Evolutionary conservation across 2,888 invertebrate species (phyloP), one percentile per base, ranked within the genome.

Genomic region (Rhingia rostrata): DNA sequence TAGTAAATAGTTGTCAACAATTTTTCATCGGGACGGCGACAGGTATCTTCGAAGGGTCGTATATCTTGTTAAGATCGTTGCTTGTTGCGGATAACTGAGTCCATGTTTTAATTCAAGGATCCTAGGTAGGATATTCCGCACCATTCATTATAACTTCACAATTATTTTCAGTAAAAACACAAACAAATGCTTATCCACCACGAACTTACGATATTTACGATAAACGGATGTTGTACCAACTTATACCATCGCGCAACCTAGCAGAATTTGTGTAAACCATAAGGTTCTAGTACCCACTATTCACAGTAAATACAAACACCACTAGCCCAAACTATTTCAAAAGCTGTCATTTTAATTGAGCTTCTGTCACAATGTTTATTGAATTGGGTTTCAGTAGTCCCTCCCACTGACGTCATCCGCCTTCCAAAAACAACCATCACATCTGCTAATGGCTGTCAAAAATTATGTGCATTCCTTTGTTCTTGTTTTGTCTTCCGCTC

Each of bases 381-480:
- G 22, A 22, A 2, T 22, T 22, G 22, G 22, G 1, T 22, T 22
- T 22, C 22, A 22, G 5, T 37, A 39, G 69, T 37, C 56, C 56
- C 56, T 54, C 56, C 54, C 47, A 10, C 47, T 30, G 4, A 6
- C 35, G 6, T 6, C 9, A 35, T 6, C n/a, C 14, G 56, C 49
- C 45, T 22, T 22, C 43, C 39, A 33, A 45, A 47, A 45, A 14
- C 14, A 69, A 30, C 45, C 37, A 56, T 35, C 9, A 39, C 9
- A 12, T n/a, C 51, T 35, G 43, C 53, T 54, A 77, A 77, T 58
- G 56, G 69, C 61, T 75, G 66, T 61, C 60, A 64, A 41, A 61
- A 14, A 45, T 49, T 32, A 47, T 30, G 12, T 49, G 10, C 6
- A 12, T 45, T 12, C 43, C 22, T 41, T 0, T 33, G 39, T 58